These are phyloP conservation scores for Odocoileus hemionus DNA, from an alignment of 2,113 vertebrate species.

Conservation along the genomic window DNA sequence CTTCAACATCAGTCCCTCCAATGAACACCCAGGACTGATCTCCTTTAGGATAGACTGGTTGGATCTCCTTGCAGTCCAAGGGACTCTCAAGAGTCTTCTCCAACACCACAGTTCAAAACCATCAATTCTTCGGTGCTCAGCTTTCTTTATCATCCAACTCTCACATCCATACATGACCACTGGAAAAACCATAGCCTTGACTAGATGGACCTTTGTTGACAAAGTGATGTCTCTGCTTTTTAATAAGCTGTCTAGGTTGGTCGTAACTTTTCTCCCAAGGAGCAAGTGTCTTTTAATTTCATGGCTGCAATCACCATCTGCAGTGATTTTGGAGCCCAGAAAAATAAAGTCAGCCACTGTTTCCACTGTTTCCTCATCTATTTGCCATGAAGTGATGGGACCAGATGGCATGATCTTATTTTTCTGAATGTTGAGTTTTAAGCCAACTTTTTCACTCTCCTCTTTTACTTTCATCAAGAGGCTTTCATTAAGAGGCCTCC, in stretches of 20 bases:
- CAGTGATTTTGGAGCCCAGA: not conserved
- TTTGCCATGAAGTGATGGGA: not conserved
- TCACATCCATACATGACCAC: not conserved
- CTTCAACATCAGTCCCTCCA: not conserved
- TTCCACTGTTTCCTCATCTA: not conserved
- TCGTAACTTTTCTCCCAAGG: not conserved
- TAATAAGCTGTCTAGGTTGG: not conserved
- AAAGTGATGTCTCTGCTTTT: not conserved
- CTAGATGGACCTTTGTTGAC: not conserved
- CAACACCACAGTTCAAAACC: not conserved
- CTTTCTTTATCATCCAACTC: not conserved
- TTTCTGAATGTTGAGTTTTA: not conserved
- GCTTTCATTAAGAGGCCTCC: not conserved
- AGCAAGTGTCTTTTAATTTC: not conserved
- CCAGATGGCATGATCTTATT: not conserved
- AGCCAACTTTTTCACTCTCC: not conserved
- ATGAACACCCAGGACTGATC: not conserved
- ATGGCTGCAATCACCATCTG: not conserved
- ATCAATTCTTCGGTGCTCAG: not conserved
- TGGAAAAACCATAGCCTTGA: not conserved
- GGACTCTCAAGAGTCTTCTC: not conserved
- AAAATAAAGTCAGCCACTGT: not conserved
- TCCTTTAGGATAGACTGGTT: not conserved
- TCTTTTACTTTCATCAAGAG: not conserved
- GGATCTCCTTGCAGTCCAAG: not conserved